A percentile compares a stretch with the other conserved stretches of the same genome.
phyloP scores from a whole-genome alignment of 2,113 vertebrate species.

The Aegotheles bennettii region DNA sequence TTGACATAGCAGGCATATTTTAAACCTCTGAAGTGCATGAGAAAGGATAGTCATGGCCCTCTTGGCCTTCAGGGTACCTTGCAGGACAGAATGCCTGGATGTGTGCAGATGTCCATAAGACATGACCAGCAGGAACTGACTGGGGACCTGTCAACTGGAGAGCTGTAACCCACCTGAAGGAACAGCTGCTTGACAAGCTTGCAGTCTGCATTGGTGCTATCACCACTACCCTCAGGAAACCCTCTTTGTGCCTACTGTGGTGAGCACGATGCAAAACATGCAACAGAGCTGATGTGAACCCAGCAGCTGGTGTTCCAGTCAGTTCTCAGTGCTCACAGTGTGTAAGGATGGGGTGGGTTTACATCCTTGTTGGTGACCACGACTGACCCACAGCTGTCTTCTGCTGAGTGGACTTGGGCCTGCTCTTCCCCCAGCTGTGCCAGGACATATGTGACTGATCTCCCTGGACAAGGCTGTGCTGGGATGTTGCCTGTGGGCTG shows the following conservation, averaged over 20 bases:
- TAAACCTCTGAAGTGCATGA: not conserved
- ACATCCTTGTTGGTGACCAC: fast-evolving
- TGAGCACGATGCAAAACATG: not conserved
- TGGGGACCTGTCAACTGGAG: not conserved
- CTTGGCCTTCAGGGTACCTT: not conserved
- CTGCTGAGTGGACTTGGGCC: not conserved
- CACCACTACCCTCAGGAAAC: not conserved
- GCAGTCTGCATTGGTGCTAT: not conserved
- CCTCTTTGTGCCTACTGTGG: not conserved
- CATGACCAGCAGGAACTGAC: not conserved
- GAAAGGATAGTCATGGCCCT: fast-evolving
- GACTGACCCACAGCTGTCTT: not conserved
- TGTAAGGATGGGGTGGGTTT: not conserved
- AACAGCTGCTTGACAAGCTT: not conserved
- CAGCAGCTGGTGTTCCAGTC: not conserved
- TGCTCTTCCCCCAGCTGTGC: not conserved
- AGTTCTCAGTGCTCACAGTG: not conserved
- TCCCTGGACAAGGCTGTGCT: not conserved
- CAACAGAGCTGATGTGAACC: not conserved
- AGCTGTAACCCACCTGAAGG: not conserved
- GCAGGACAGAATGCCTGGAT: not conserved
- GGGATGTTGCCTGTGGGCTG: not conserved
- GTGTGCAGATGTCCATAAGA: not conserved
- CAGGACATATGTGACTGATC: not conserved
- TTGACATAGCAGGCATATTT: not conserved